A percentile compares a stretch with the other conserved stretches of the same genome.
These are phyloP conservation scores for Malacosoma neustria DNA, from an alignment of 2,888 invertebrate genomes.

Conservation along the genomic window DNA sequence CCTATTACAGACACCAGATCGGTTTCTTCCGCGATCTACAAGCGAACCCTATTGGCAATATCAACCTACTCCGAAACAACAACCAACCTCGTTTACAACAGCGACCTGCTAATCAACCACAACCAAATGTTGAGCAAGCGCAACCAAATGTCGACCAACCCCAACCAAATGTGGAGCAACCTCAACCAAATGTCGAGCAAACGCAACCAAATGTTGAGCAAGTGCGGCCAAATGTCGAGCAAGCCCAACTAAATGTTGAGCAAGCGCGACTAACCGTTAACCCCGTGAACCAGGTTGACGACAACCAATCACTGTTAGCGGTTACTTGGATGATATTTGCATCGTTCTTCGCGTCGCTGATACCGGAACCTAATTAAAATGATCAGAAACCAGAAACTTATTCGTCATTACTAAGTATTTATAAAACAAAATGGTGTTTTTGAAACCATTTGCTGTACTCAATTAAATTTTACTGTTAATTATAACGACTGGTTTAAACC, in stretches of 20 bases:
- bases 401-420: too few species aligned
- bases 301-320: constrained; percentile 74
- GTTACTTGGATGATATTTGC: constrained; percentile 93
- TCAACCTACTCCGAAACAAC: constrained; percentile 15
- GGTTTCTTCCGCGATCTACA: constrained; percentile 82
- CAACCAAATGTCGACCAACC: constrained; percentile 2
- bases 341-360: constrained; percentile 94
- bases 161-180: constrained; percentile 8
- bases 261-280: constrained; percentile 8
- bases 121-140: constrained; percentile 2
- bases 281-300: constrained; percentile 19
- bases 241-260: neutral
- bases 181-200: constrained; percentile 6
- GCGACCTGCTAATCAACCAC: constrained; percentile 10
- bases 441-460: too few species aligned
- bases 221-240: neutral
- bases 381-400: too few species aligned
- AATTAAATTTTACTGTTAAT: too few species aligned
- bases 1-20: constrained; percentile 77
- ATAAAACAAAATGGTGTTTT: too few species aligned
- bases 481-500: too few species aligned
- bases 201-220: constrained; percentile 4
- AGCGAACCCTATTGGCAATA: constrained; percentile 29
- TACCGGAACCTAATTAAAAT: constrained; percentile 90
- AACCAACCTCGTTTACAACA: constrained; percentile 10